These are phyloP conservation scores for Oscheius onirici DNA, from an alignment of 2,888 invertebrate species.

Conservation along the genomic window DNA sequence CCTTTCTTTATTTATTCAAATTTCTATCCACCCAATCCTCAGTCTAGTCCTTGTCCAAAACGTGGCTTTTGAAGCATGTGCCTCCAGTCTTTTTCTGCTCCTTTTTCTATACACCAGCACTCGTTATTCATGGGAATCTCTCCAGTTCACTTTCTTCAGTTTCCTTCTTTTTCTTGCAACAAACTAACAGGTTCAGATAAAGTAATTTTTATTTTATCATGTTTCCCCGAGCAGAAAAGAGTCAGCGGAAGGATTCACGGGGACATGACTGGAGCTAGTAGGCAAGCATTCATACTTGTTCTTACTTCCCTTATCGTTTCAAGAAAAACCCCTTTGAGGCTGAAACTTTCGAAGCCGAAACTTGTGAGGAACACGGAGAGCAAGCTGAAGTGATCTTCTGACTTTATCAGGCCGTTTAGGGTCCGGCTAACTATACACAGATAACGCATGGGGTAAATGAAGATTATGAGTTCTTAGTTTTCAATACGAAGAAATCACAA, in stretches of 20 bases:
- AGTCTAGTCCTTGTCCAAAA: constrained; percentile 17
- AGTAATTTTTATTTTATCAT: not conserved
- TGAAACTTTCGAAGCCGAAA: too few relatives aligned
- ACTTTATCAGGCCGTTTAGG: too few relatives aligned
- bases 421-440: too few relatives aligned
- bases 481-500: too few relatives aligned
- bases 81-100: not conserved
- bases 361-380: too few relatives aligned
- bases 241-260: constrained; percentile 46
- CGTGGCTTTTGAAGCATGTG: constrained; percentile 28
- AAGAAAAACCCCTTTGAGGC: too few relatives aligned
- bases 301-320: too few relatives aligned
- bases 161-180: not conserved
- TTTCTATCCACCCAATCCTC: constrained; percentile 8
- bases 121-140: constrained; percentile 21
- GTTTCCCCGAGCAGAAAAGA: not conserved
- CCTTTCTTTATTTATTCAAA: constrained; percentile 24
- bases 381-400: too few relatives aligned
- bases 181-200: not conserved
- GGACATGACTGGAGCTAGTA: too few relatives aligned
- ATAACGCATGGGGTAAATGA: too few relatives aligned
- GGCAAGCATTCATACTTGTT: too few relatives aligned
- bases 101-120: not conserved
- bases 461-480: too few relatives aligned
- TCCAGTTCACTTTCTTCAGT: constrained; percentile 25